A percentile compares a stretch with the other conserved stretches of the same genome.
phyloP scores from a whole-genome alignment of 1,140 invertebrate genomes.

The Drosophila hydei region DNA sequence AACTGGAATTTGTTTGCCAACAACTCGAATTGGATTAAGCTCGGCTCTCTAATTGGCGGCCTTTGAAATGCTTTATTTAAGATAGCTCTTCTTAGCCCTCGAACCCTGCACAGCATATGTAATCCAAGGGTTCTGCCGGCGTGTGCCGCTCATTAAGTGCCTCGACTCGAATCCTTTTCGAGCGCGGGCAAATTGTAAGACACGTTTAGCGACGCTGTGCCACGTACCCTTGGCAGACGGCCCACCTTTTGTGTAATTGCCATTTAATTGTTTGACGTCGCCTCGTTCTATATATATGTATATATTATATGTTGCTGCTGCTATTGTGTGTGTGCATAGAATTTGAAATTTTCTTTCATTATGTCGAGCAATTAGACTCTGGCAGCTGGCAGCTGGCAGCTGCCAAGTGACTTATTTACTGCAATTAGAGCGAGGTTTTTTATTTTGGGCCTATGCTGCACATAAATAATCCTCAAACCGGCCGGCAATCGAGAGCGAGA shows the following conservation, averaged over 20 bases:
- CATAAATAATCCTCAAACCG: constrained; percentile 55
- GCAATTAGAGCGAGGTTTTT: constrained; percentile 25
- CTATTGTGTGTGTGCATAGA: constrained; percentile 14
- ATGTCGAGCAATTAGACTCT: constrained; percentile 30
- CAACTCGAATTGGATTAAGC: too few species aligned
- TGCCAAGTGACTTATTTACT: constrained; percentile 49
- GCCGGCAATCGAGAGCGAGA: constrained; percentile 48
- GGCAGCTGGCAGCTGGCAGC: constrained; percentile 2
- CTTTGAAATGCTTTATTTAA: not conserved
- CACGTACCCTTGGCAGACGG: constrained; percentile 41
- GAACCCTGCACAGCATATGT: constrained; percentile 30
- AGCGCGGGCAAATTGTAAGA: constrained; percentile 56
- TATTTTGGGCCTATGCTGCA: constrained; percentile 1
- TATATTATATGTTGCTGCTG: constrained; percentile 5
- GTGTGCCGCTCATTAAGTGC: constrained; percentile 50
- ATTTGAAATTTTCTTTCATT: constrained; percentile 40
- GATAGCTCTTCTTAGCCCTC: not conserved
- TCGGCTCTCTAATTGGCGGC: too few species aligned
- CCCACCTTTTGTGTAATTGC: constrained; percentile 67
- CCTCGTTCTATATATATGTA: constrained; percentile 10
- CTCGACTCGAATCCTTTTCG: constrained; percentile 21
- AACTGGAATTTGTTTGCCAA: too few species aligned
- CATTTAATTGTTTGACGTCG: constrained; percentile 75
- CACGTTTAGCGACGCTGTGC: constrained; percentile 71
- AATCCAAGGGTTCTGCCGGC: constrained; percentile 16